phyloP scores from a whole-genome alignment of 2,113 vertebrate species.

The Ardeotis arabs region DNA sequence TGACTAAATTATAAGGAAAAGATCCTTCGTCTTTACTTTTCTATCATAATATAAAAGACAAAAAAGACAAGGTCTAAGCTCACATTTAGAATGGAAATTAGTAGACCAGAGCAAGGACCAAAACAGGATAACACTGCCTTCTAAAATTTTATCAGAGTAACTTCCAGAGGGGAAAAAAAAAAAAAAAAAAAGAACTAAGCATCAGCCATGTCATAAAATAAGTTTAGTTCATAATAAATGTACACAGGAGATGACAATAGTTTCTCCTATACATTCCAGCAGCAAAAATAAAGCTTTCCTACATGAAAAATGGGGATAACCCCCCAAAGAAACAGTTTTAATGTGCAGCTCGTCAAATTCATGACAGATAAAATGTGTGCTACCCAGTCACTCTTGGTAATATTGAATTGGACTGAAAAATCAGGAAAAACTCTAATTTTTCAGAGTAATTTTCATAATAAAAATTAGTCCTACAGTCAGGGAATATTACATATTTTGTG shows the following conservation, averaged over 20 bases:
- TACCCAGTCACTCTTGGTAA: neutral
- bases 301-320: neutral
- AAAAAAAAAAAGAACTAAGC: too few relatives aligned
- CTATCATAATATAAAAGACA: neutral
- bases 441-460: neutral
- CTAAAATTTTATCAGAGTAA: neutral
- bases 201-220: neutral
- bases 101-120: neutral
- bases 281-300: neutral
- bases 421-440: neutral
- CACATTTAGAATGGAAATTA: neutral
- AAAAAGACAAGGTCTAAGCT: neutral
- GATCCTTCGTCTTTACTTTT: neutral
- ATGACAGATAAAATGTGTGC: neutral
- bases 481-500: neutral
- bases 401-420: neutral
- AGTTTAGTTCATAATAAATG: neutral
- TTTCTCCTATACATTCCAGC: neutral
- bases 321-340: neutral
- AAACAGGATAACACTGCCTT: neutral
- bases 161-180: neutral
- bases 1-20: neutral
- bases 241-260: neutral
- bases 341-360: neutral
- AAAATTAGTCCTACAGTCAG: neutral